Percentiles rank a stretch among this genome's conserved stretches.
phyloP scores from a whole-genome alignment of 2,888 invertebrate genomes.

The Yponomeuta evonymella region DNA sequence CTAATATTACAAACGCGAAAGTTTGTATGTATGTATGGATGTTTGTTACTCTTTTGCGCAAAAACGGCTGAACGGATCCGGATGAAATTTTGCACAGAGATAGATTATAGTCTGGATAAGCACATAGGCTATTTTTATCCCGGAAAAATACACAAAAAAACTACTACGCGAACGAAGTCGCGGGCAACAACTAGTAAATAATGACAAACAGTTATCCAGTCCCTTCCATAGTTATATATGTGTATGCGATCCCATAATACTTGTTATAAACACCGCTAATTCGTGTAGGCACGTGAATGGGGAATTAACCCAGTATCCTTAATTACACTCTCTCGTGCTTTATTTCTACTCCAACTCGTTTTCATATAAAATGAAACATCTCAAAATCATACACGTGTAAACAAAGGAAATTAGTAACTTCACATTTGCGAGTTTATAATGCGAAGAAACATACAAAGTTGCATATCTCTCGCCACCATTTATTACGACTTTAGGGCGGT shows the following conservation, averaged over 20 bases:
- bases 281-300: slow-evolving; percentile 66
- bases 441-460: neutral
- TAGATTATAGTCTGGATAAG: too few species aligned
- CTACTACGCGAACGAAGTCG: too few species aligned
- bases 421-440: neutral
- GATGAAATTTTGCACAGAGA: too few species aligned
- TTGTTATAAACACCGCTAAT: slow-evolving; percentile 55
- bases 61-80: too few species aligned
- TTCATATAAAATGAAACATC: slow-evolving; percentile 23
- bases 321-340: slow-evolving; percentile 74
- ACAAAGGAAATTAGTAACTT: neutral
- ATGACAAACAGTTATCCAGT: too few species aligned
- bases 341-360: slow-evolving; percentile 64
- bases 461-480: neutral
- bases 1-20: too few species aligned
- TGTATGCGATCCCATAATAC: slow-evolving; percentile 35
- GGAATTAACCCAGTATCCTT: slow-evolving; percentile 70
- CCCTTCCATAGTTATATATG: neutral
- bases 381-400: slow-evolving; percentile 1
- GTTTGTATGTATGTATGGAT: too few species aligned
- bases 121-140: too few species aligned
- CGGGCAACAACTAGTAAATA: too few species aligned
- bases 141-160: too few species aligned
- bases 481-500: neutral
- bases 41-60: too few species aligned